Conservation (phyloP, 2,888 invertebrate species). For the Lypha dubia region DNA sequence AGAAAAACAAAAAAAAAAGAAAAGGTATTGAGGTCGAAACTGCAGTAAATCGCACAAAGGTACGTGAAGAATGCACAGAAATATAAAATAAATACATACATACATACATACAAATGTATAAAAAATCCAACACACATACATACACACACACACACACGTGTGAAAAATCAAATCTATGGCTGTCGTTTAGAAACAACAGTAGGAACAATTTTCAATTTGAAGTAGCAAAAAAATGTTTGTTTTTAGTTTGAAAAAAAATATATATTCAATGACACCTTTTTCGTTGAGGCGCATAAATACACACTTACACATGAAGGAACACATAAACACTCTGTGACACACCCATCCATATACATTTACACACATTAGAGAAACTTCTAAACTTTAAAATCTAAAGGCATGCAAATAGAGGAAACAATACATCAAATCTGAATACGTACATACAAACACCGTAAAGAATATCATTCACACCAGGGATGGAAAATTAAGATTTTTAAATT, state of each 20-base stretch:
- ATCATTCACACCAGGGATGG: not conserved
- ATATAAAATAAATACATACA: slow-evolving; percentile 48
- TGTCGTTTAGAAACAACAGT: slow-evolving; percentile 54
- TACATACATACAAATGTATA: no score
- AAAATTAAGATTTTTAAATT: not conserved
- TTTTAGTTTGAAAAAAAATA: slow-evolving; percentile 25
- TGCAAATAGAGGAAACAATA: slow-evolving; percentile 45
- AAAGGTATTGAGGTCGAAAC: not conserved
- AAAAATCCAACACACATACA: slow-evolving; percentile 12
- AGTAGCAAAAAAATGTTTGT: not conserved
- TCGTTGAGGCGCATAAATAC: slow-evolving; percentile 49
- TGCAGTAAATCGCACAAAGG: slow-evolving; percentile 23
- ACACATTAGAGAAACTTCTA: not conserved
- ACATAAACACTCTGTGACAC: not conserved
- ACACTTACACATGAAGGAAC: slow-evolving; percentile 27
- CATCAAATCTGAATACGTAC: not conserved
- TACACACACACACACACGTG: slow-evolving; percentile 12
- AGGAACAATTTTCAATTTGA: slow-evolving; percentile 58
- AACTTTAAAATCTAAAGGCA: no score
- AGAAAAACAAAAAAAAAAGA: not conserved
- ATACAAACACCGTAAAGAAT: not conserved
- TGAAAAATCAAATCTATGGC: slow-evolving; percentile 48
- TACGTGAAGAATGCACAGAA: slow-evolving; percentile 29
- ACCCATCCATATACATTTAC: not conserved
- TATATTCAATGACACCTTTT: slow-evolving; percentile 59